Base-by-base conservation (phyloP, 2,113 vertebrate species). In the Nibea albiflora region DNA sequence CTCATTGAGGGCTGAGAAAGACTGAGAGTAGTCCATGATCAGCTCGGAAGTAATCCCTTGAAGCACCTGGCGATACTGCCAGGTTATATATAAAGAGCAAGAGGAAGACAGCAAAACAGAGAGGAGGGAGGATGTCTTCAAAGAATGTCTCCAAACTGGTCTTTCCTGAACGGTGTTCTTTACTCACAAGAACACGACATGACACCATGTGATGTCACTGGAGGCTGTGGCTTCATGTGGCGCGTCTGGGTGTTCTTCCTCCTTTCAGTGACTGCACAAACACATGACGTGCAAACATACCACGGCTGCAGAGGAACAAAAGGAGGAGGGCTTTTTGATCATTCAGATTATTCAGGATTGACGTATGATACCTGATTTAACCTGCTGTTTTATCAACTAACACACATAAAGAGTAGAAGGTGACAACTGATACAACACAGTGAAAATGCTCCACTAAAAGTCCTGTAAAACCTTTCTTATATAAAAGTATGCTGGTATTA, bases 121-220 rank as follows among this genome's bases (percentile, higher is more conserved):
- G 22, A 46, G 49, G 69, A 81, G 78, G 74, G 82, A 60, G 57
- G 7, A 15, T 63, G 50, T 54, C 52, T 28, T 22, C 20, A 46
- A 8, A 78, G 80, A 94, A 95, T 93, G 92, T 75, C 26, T 28
- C 58, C 78, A 47, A 81, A 92, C 95, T 64, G 0, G 95, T 93
- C 94, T 84, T 92, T 93, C 95, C 91, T 86, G 94, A 88, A 64
- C 14, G 16, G 62, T 11, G 11, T 62, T 69, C 66, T 71, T 83
- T 39, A 78, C 78, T 80, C 58, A 78, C 54, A 47, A 17, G 11
- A 7, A 24, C 62, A 72, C 11, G 11, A 54, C 57, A 70, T 87
- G 89, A 80, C 61, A 66, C 16, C 85, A 87, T 82, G 81, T 88
- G 88, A 89, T 76, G 81, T 92, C 92, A 94, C 1, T 0, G 78